phyloP scores from a whole-genome alignment of 2,888 invertebrate genomes.

The Cerastis rubricosa region DNA sequence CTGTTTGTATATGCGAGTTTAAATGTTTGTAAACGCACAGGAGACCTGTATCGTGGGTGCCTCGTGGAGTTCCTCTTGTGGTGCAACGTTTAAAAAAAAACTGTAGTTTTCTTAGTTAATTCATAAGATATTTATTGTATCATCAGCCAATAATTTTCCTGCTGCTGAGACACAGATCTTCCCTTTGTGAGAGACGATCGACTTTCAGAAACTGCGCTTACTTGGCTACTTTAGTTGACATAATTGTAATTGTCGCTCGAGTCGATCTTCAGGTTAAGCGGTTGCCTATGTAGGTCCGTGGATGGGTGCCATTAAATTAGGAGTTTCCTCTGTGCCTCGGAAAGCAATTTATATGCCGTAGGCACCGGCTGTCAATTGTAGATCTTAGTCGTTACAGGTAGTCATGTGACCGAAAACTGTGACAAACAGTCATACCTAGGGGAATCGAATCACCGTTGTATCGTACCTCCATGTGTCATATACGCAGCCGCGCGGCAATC shows the following conservation, averaged over 20 bases:
- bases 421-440: not conserved
- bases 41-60: too few relatives aligned
- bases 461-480: not conserved
- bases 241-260: not conserved
- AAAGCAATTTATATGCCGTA: not conserved
- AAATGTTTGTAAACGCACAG: too few relatives aligned
- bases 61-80: too few relatives aligned
- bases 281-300: not conserved
- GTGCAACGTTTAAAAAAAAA: too few relatives aligned
- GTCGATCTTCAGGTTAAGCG: not conserved
- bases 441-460: not conserved
- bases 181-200: not conserved
- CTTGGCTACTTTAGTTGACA: not conserved
- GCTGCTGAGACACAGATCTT: not conserved
- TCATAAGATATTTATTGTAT: not conserved
- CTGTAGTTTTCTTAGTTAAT: not conserved
- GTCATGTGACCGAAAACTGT: not conserved
- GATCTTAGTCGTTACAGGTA: not conserved
- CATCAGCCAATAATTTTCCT: not conserved
- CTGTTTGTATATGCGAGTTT: too few relatives aligned
- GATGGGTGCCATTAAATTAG: not conserved
- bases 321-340: not conserved
- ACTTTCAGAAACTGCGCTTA: not conserved
- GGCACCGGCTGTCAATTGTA: not conserved
- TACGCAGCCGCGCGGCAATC: not conserved